These are phyloP conservation scores for Enteromius paludinosus DNA, from an alignment of 2,797 vertebrate species.

Conservation along the genomic window DNA sequence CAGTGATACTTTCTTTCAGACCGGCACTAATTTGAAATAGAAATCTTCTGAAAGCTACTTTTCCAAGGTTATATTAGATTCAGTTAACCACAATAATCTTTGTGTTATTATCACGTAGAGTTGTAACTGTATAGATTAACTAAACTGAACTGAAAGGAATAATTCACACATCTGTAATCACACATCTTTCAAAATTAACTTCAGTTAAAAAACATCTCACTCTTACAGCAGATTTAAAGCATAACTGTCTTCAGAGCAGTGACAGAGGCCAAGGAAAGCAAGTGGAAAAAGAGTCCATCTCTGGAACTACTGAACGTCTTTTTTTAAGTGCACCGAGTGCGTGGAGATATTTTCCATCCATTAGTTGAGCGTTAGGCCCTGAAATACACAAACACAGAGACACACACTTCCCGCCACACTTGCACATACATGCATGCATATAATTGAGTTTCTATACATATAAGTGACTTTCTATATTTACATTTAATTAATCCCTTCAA, in stretches of 20 bases:
- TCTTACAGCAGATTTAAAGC: conserved; percentile 50
- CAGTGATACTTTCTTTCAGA: background rate
- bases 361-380: conserved; percentile 61
- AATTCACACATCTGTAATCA: conserved; percentile 47
- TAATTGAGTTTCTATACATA: background rate
- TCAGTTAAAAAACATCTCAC: conserved; percentile 58
- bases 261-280: conserved; percentile 64
- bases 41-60: background rate
- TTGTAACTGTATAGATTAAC: conserved; percentile 8
- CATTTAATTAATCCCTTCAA: conserved; percentile 75
- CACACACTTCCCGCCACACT: conserved; percentile 17
- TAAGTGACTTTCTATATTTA: conserved; percentile 75
- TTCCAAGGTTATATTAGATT: background rate
- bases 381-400: conserved; percentile 44
- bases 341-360: conserved; percentile 77
- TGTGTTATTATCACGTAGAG: background rate
- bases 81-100: background rate
- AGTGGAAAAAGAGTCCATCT: conserved; percentile 63
- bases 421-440: background rate
- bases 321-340: conserved; percentile 61
- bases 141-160: conserved; percentile 33
- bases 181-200: conserved; percentile 40
- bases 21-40: background rate
- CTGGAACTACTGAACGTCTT: conserved; percentile 57
- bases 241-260: conserved; percentile 55